Percentiles rank a stretch among this genome's conserved stretches.
Conservation (phyloP, 2,113 vertebrate species). For the Cavia aperea region DNA sequence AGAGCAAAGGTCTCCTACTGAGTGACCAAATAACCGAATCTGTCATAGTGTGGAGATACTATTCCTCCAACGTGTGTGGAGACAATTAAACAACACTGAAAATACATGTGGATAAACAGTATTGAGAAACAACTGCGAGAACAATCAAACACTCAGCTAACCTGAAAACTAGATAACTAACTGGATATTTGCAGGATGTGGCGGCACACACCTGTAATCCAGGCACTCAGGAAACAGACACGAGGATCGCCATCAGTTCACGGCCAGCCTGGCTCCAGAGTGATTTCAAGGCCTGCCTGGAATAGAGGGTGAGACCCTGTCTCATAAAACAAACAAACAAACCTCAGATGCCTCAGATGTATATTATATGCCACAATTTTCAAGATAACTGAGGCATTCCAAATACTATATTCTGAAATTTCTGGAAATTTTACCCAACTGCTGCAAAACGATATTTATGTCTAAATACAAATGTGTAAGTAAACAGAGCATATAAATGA, state of each 20-base stretch:
- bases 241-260: background rate
- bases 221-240: background rate
- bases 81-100: background rate
- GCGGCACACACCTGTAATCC: background rate
- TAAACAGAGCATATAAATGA: slow-evolving; percentile 21
- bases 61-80: background rate
- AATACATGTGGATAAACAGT: background rate
- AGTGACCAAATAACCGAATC: background rate
- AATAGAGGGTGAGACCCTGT: background rate
- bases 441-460: slow-evolving; percentile 28
- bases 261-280: background rate
- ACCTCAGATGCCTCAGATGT: background rate
- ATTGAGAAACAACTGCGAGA: background rate
- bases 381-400: slow-evolving; percentile 9
- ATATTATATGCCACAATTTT: background rate
- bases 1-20: background rate
- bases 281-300: background rate
- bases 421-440: slow-evolving; percentile 37
- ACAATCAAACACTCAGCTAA: background rate
- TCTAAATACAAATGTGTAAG: background rate
- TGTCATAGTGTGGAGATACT: background rate
- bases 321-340: background rate
- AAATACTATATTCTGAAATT: slow-evolving; percentile 40
- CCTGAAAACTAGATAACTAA: background rate
- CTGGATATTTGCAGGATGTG: background rate